Conservation (phyloP, 2,797 vertebrate genomes). For the Urosaurus nigricauda region DNA sequence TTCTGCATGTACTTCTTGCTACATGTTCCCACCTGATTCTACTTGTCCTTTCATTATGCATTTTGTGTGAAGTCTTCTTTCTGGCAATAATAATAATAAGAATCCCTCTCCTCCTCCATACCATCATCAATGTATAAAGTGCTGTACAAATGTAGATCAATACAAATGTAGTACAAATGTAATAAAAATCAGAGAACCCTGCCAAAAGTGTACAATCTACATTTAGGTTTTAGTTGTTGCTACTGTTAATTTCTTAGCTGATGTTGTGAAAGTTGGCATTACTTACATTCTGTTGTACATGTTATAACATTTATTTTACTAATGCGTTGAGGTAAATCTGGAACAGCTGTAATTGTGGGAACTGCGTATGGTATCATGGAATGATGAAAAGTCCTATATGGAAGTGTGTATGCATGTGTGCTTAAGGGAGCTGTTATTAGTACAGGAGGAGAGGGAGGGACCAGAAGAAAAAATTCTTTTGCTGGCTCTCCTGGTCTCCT, state of each 20-base stretch:
- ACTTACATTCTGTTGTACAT: background rate
- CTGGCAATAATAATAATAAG: no score
- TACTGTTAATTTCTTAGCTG: background rate
- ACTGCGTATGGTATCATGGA: background rate
- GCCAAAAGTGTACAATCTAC: no score
- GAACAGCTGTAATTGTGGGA: constrained; percentile 18
- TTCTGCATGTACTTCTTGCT: background rate
- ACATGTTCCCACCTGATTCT: background rate
- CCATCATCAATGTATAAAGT: no score
- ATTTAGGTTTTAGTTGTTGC: no score
- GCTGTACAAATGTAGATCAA: no score
- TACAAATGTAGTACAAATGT: no score
- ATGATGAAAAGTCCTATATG: background rate
- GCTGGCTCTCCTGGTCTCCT: constrained; percentile 6
- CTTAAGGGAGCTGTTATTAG: background rate
- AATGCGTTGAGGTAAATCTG: constrained; percentile 42
- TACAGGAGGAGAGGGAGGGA: no score
- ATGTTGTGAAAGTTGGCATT: background rate
- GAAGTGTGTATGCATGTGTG: background rate
- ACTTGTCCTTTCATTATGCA: background rate
- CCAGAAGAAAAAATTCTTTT: background rate
- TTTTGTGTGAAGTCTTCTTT: background rate
- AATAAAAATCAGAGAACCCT: no score
- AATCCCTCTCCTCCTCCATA: no score
- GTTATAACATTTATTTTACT: constrained; percentile 20